These are phyloP conservation scores for Onychostoma macrolepis DNA, from an alignment of 2,113 vertebrate species.

Conservation along the genomic window DNA sequence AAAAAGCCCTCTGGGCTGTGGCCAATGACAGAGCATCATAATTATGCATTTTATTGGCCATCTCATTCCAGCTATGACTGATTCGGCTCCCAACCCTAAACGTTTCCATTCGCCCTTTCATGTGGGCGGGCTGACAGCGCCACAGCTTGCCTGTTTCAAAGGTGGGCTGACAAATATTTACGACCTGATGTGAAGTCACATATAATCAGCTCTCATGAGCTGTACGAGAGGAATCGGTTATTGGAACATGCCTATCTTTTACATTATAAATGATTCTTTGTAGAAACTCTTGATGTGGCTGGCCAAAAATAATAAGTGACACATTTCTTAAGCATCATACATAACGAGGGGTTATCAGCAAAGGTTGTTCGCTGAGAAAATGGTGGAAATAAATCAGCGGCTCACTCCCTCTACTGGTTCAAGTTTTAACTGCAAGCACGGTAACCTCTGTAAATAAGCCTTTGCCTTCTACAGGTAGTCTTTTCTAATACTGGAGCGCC, in stretches of 20 bases:
- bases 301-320: constrained; percentile 79
- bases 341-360: constrained; percentile 64
- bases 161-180: constrained; percentile 82
- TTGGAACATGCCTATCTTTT: constrained; percentile 73
- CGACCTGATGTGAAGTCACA: constrained; percentile 72
- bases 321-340: constrained; percentile 74
- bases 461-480: neutral
- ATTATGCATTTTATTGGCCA: constrained; percentile 80
- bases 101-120: constrained; percentile 80
- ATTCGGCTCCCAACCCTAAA: constrained; percentile 77
- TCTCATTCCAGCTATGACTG: constrained; percentile 79
- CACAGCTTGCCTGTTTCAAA: constrained; percentile 74
- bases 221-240: constrained; percentile 69
- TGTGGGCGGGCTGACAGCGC: constrained; percentile 72
- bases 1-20: constrained; percentile 70
- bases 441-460: neutral
- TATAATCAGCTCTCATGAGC: constrained; percentile 74
- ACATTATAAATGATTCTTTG: constrained; percentile 73
- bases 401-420: constrained; percentile 77
- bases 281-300: constrained; percentile 71
- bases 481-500: neutral
- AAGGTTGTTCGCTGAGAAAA: constrained; percentile 63
- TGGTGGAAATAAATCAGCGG: constrained; percentile 72
- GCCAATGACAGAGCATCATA: constrained; percentile 80
- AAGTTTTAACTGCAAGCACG: constrained; percentile 69